Evolutionary conservation across 2,888 invertebrate genomes (phyloP), one percentile per base, ranked within the genome.

Genomic region (Elegia similella): DNA sequence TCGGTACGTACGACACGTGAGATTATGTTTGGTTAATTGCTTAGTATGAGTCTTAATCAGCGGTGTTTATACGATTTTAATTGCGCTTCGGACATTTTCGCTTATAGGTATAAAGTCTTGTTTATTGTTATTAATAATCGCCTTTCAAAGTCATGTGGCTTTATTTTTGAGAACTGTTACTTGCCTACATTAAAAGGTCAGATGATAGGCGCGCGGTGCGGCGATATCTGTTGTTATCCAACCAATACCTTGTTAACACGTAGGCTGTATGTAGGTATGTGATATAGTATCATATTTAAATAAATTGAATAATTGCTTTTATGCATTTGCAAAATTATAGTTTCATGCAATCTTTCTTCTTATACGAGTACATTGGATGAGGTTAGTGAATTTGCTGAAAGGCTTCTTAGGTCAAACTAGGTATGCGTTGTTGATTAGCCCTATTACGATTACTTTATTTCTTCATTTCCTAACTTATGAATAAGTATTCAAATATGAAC

Each of bases 21-120:
- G 54, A 55, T 55, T 55, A 43, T n/a, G 2, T 32, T 44, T 44
- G 54, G 44, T 44, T 55, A 16, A 55, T 55, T 12, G 54, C 34
- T 12, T 16, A 43, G 34, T 44, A 55, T 46, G 44, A 53, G 8
- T 5, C 7, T 32, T 48, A 48, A 48, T 48, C 30, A 15, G 32
- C 30, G 15, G 13, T 48, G 8, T 30, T 30, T 48, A 30, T 48
- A 48, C 13, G 29, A n/a, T 30, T 47, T 47, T 16, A 30, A 30
- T 44, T 44, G 17, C 17, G 17, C 8, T 17, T 44, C 30, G 7
- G 30, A 13, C 13, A 47, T 30, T 30, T 29, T 12, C n/a, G 12
- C 38, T 38, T 3, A 10, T 12, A 34, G 10, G 30, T 30, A 32
- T 23, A 23, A 23, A 23, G 23, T 23, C 2, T 23, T 23, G n/a